phyloP scores from a whole-genome alignment of 1,140 invertebrate genomes.

The Cydia pomonella region DNA sequence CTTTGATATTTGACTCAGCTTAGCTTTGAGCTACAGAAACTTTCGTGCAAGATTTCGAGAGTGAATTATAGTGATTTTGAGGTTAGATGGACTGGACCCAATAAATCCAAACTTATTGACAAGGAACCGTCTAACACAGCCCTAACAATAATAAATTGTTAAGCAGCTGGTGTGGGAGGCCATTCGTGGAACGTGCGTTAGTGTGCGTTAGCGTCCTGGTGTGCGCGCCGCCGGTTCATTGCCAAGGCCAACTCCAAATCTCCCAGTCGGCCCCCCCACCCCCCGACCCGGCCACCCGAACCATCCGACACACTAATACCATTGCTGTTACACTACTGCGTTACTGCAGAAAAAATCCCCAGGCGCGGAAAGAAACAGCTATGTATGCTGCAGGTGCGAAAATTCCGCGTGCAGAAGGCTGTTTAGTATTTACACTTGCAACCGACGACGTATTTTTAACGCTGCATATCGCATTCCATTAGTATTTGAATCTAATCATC shows the following conservation, averaged over 20 bases:
- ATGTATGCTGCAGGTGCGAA: not conserved
- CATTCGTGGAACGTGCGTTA: slow-evolving; percentile 67
- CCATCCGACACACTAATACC: slow-evolving; percentile 66
- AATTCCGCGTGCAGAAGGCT: not conserved
- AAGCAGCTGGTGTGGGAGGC: slow-evolving; percentile 61
- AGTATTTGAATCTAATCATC: slow-evolving; percentile 37
- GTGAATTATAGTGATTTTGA: not conserved
- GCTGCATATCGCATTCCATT: slow-evolving; percentile 51
- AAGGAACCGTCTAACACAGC: slow-evolving; percentile 52
- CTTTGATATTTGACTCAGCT: not conserved
- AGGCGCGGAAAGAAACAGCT: not conserved
- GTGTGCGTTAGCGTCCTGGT: slow-evolving; percentile 60
- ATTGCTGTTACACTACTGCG: slow-evolving; percentile 5
- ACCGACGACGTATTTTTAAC: slow-evolving; percentile 53
- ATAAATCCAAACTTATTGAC: not conserved
- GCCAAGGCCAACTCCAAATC: slow-evolving; percentile 79
- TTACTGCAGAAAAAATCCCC: not conserved
- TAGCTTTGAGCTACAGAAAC: not conserved
- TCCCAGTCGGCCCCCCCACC: slow-evolving; percentile 64
- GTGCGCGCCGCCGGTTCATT: slow-evolving; percentile 76
- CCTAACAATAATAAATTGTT: slow-evolving; percentile 55
- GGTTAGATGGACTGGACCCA: not conserved
- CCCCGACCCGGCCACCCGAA: slow-evolving; percentile 50
- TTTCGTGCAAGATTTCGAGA: too few species aligned
- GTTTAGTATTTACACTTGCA: slow-evolving; percentile 23